phyloP scores from a whole-genome alignment of 2,797 vertebrate species.

The Odontamblyopus lacepedii region DNA sequence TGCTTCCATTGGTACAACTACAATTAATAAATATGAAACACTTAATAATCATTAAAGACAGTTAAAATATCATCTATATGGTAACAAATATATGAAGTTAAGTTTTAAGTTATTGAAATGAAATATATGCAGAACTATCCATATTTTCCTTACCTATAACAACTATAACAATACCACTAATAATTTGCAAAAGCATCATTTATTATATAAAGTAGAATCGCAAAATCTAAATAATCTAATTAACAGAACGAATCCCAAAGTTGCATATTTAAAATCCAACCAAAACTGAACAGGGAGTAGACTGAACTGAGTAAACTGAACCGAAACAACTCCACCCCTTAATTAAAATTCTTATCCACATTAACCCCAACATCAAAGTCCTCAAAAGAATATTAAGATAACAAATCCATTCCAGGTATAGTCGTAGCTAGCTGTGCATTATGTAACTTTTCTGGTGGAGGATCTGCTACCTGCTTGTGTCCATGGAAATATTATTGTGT shows the following conservation, averaged over 20 bases:
- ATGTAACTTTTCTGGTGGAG: background rate
- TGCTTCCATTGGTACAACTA: constrained; percentile 94
- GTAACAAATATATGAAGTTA: too few species aligned
- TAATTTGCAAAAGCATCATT: background rate
- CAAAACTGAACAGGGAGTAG: background rate
- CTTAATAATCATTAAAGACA: background rate
- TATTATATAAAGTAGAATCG: background rate
- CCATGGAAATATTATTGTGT: background rate
- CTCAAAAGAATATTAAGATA: too few species aligned
- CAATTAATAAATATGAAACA: background rate
- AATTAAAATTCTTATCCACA: background rate
- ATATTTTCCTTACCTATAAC: background rate
- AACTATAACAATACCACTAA: background rate
- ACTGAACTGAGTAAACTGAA: background rate
- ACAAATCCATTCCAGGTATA: too few species aligned
- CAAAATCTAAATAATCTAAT: background rate
- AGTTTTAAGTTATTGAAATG: too few species aligned
- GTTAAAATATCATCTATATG: too few species aligned
- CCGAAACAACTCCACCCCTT: background rate
- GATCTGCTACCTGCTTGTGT: background rate
- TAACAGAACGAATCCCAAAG: background rate
- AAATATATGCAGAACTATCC: background rate
- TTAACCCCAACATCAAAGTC: background rate
- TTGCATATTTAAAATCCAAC: background rate
- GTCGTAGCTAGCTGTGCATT: too few species aligned